These are phyloP conservation scores for Zaprionus bogoriensis DNA, from an alignment of 2,888 invertebrate genomes.

Conservation along the genomic window DNA sequence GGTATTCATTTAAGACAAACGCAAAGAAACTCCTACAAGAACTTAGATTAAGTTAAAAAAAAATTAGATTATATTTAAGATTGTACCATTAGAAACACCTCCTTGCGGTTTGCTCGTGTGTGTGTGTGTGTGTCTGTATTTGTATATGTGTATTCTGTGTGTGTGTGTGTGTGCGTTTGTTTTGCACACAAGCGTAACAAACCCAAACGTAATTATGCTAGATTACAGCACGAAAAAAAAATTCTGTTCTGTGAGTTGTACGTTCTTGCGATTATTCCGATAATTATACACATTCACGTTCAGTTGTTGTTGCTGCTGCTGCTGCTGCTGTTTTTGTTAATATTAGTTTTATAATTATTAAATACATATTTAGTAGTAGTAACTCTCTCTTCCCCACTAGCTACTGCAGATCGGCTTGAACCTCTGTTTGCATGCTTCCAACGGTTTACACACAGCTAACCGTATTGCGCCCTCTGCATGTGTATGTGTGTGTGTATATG, in stretches of 20 bases:
- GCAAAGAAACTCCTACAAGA: conserved; percentile 3
- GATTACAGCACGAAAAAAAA: conserved; percentile 57
- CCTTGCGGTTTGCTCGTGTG: not conserved
- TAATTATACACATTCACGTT: conserved; percentile 40
- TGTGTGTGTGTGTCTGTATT: not conserved
- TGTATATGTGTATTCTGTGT: conserved; percentile 7
- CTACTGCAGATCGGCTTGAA: conserved; percentile 27
- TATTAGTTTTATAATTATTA: conserved; percentile 54
- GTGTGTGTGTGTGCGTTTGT: conserved; percentile 14
- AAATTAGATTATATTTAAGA: conserved; percentile 1
- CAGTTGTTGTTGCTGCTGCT: conserved; percentile 5
- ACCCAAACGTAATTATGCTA: conserved; percentile 42
- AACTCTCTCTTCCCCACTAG: conserved; percentile 42
- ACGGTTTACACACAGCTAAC: not conserved
- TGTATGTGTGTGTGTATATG: not conserved
- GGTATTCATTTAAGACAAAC: conserved; percentile 10
- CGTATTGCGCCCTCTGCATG: not conserved
- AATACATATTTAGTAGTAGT: conserved; percentile 56
- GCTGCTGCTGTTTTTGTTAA: conserved; percentile 24
- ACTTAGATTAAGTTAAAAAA: conserved; percentile 9
- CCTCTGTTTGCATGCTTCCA: no score
- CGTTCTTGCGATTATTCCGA: conserved; percentile 2
- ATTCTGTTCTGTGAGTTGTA: conserved; percentile 35
- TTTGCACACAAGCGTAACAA: conserved; percentile 33
- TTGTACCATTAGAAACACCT: conserved; percentile 7